Base-by-base conservation (phyloP, 2,888 invertebrate genomes). In the Fragum sueziense region DNA sequence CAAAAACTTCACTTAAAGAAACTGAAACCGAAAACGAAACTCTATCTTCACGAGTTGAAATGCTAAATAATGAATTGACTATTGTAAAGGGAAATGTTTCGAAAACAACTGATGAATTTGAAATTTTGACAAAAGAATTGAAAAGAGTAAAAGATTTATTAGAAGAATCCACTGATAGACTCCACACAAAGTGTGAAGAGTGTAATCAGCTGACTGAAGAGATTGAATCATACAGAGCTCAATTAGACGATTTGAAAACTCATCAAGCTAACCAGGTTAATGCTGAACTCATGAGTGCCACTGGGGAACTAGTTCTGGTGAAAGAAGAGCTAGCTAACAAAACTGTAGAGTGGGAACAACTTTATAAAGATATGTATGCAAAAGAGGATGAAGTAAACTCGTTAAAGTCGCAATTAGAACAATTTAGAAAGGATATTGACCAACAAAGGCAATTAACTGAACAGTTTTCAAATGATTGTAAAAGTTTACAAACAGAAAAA, bases 1-100 rank as follows among this genome's bases (percentile, higher is more conserved):
- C 88, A 7, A 81, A 84, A 73, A 34, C 70, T 20, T 82, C 88
- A n/a, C 27, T 86, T 33, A 79, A 81, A 14, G 85, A 84, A n/a
- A 54, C 33, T n/a, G 74, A 70, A 31, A 29, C 62, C 9, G 75
- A 76, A 59, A 79, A 77, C 70, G 47, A 51, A 9, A 37, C 47
- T 29, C 68, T 79, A 17, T 65, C 75, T 67, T 71, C 52, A 33
- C 85, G 87, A 72, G 74, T 83, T 14, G 82, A 85, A 68, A 74
- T 33, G n/a, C 22, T 76, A 0, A 79, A 72, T 59, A 77, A 74
- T 67, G 71, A 81, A 70, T 20, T 78, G 31, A 70, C 72, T 41
- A 31, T 59, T 33, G 65, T 69, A 37, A 82, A 75, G 41, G 22
- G 73, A 59, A 82, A 73, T 25, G 51, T 81, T 14, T 14, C 51